Evolutionary conservation across 2,888 invertebrate species (phyloP), one percentile per base, ranked within the genome.

Genomic region (Watsonalla cultraria): DNA sequence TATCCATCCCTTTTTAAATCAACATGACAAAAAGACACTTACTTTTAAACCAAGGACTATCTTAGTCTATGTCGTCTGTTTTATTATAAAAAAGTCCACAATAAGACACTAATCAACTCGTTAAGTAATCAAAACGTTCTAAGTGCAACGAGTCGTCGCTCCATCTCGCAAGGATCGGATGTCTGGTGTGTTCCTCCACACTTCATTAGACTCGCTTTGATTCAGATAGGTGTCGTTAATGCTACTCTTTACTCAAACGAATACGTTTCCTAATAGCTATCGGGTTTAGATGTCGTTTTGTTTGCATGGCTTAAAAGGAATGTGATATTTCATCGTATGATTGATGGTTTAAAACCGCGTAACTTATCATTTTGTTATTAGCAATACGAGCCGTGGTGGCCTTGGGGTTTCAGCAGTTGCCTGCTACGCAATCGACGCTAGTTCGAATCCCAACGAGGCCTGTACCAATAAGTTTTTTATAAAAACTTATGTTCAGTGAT

Each of bases 171-270:
- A 69, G 72, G 72, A 76, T 78, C 72, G 75, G 71, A 71, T 76
- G 74, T 77, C 77, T 80, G 70, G 64, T 64, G 53, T 60, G 68
- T 69, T 73, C 66, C 72, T 64, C 61, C 66, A 76, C 82, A 79
- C 77, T 79, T 84, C 84, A 84, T 84, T 85, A 84, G 82, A 54
- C 59, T 67, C 72, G 74, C 82, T 81, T 82, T 83, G 81, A 81
- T 80, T 82, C 78, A 59, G 66, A 66, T 77, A 80, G 78, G 79
- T 80, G 79, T 62, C 63, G 66, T 71, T 81, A 82, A 82, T 78
- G 69, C 62, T 60, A 54, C 64, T 71, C 72, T 69, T 70, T 70
- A 68, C 62, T 56, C 53, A 58, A 67, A 70, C 65, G 66, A 74
- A 74, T 73, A 69, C 69, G 74, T 74, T 70, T 61, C 65, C 65